Evolutionary conservation across 2,113 vertebrate genomes (phyloP), one percentile per base, ranked within the genome.

Genomic region (Barbus barbus): DNA sequence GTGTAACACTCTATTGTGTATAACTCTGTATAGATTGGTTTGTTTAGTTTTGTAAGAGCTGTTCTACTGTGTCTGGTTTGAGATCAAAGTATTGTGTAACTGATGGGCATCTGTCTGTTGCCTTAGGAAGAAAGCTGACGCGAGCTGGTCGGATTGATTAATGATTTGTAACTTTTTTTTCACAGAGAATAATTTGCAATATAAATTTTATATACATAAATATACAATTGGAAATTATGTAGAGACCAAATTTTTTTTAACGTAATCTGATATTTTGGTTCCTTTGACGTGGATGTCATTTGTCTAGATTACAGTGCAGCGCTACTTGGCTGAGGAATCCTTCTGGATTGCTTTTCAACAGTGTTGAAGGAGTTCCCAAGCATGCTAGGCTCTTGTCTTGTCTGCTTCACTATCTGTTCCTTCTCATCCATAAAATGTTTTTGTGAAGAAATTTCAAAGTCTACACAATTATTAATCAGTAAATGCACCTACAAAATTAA

Each of bases 91-190:
- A 46, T 84, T 84, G 26, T 60, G 24, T 73, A 80, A 71, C 33
- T 24, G 28, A 48, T 76, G 28, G 44, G 67, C 16, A 41, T 18
- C 5, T 28, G 48, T 56, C 36, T 72, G 48, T 2, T 58, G 33
- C 18, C 36, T 60, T 56, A 36, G 69, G 2, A 69, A 38, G 69
- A 20, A 24, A 18, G 18, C 53, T 83, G 69, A 58, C 16, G 20
- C 71, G 61, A 73, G 24, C 65, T 56, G 24, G 38, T 60, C 41
- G 14, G 46, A 92, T 89, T 90, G 89, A 92, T 90, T 86, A 77
- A 89, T 53, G 63, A 60, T 41, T 8, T 67, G 8, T 33, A 8
- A 51, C 48, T 53, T 5, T 22, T 20, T 2, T 22, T 20, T 2
- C 31, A 67, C 31, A 4, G 14, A 33, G 31, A 67, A 9, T 9